Evolutionary conservation across 2,113 vertebrate genomes (phyloP).

Genomic region (Strix uralensis): DNA sequence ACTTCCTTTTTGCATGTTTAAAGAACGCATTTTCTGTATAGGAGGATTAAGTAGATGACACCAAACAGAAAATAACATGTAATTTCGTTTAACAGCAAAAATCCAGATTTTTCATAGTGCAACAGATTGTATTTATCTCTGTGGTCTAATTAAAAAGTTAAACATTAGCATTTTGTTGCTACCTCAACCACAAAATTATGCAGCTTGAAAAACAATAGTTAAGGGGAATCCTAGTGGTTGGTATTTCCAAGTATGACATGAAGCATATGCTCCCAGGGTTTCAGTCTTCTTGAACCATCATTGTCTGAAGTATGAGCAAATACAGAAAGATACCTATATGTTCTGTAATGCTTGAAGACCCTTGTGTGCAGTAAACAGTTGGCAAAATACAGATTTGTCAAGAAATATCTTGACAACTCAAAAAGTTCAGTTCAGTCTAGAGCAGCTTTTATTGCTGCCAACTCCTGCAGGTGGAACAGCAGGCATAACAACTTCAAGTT

Average conservation of each 20-base stretch:
- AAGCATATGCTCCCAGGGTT: constrained; percentile 1
- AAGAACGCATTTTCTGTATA: not conserved
- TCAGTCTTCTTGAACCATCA: not conserved
- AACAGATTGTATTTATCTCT: constrained; percentile 16
- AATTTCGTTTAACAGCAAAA: not conserved
- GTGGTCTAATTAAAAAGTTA: constrained; percentile 30
- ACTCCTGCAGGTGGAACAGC: not conserved
- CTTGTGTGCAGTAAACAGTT: not conserved
- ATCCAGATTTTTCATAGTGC: not conserved
- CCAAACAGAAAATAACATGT: not conserved
- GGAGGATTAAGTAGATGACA: not conserved
- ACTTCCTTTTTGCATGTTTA: not conserved
- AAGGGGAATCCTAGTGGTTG: not conserved
- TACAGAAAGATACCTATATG: not conserved
- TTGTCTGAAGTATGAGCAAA: not conserved
- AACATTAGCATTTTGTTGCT: constrained; percentile 32
- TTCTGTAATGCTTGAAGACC: not conserved
- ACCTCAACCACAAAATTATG: constrained; percentile 26
- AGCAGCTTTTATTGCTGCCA: not conserved
- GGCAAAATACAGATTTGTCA: not conserved
- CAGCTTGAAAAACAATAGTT: not conserved
- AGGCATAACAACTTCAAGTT: not conserved
- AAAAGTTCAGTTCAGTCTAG: not conserved
- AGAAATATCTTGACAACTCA: not conserved
- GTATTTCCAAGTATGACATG: not conserved